These are phyloP conservation scores for Synergus japonicus DNA, from an alignment of 2,888 invertebrate species.

Conservation along the genomic window DNA sequence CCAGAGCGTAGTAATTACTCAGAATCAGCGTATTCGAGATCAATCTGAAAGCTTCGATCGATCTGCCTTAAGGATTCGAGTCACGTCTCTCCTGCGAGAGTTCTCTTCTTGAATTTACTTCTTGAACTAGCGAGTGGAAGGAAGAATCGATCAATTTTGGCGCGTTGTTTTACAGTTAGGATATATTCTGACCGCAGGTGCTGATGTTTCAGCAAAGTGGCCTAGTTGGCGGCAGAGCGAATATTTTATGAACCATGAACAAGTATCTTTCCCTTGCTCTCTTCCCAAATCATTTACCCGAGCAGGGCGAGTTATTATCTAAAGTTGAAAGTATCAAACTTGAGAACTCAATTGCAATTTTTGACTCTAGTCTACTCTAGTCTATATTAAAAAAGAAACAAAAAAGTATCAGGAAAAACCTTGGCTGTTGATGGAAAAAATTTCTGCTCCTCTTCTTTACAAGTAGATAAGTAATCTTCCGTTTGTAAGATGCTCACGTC, in stretches of 20 bases:
- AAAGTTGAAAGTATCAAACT: neutral
- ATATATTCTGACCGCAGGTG: conserved; percentile 64
- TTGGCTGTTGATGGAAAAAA: neutral
- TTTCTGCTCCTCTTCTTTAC: neutral
- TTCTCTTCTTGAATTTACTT: conserved; percentile 27
- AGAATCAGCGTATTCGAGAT: conserved; percentile 18
- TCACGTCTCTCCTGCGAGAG: conserved; percentile 28
- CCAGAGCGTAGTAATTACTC: conserved; percentile 10
- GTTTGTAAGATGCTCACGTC: conserved; percentile 36
- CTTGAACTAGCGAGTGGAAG: neutral
- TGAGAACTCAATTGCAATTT: neutral
- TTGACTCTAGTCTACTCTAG: neutral
- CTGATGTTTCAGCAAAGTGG: conserved; percentile 61
- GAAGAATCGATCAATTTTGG: conserved; percentile 48
- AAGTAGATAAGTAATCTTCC: neutral
- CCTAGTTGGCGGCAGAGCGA: conserved; percentile 63
- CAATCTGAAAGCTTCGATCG: conserved; percentile 2
- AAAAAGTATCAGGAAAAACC: no score
- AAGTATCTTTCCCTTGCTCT: conserved; percentile 48
- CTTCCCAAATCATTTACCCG: conserved; percentile 11
- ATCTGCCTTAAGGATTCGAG: conserved; percentile 12
- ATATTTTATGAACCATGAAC: conserved; percentile 70
- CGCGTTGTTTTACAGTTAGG: conserved; percentile 44
- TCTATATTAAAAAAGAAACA: no score
- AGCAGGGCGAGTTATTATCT: neutral